Evolutionary conservation across 2,888 invertebrate genomes (phyloP).

Genomic region (Sesamia inferens): DNA sequence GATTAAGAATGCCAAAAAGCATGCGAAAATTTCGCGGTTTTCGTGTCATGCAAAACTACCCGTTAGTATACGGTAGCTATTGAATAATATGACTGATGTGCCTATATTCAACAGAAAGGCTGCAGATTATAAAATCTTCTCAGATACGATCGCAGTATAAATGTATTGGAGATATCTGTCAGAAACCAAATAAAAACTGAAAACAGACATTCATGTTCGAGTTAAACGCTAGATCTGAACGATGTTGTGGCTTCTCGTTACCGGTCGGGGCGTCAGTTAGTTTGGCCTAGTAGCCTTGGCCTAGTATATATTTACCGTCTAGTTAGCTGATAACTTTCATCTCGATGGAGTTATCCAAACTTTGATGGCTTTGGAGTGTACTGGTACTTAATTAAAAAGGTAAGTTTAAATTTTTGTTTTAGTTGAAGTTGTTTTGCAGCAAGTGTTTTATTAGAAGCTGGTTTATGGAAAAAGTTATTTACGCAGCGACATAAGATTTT

Average conservation of each 20-base stretch:
- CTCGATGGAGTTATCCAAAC: slow-evolving; percentile 31
- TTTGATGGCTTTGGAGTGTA: slow-evolving; percentile 29
- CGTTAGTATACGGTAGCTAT: too few relatives aligned
- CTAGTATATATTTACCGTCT: slow-evolving; percentile 4
- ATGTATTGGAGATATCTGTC: background rate
- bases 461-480: background rate
- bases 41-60: too few relatives aligned
- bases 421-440: background rate
- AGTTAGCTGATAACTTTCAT: slow-evolving; percentile 60
- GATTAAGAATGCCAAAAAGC: too few relatives aligned
- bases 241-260: background rate
- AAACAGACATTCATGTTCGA: background rate
- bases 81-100: too few relatives aligned
- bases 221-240: background rate
- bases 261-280: slow-evolving; percentile 7
- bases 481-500: too few relatives aligned
- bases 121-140: background rate
- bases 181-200: background rate
- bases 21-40: too few relatives aligned
- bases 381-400: background rate
- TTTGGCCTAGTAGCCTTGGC: slow-evolving; percentile 51
- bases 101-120: background rate
- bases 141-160: background rate
- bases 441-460: background rate
- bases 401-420: background rate